These are phyloP conservation scores for Aphelinus atriplicis DNA, from an alignment of 1,140 invertebrate genomes.

Conservation along the genomic window DNA sequence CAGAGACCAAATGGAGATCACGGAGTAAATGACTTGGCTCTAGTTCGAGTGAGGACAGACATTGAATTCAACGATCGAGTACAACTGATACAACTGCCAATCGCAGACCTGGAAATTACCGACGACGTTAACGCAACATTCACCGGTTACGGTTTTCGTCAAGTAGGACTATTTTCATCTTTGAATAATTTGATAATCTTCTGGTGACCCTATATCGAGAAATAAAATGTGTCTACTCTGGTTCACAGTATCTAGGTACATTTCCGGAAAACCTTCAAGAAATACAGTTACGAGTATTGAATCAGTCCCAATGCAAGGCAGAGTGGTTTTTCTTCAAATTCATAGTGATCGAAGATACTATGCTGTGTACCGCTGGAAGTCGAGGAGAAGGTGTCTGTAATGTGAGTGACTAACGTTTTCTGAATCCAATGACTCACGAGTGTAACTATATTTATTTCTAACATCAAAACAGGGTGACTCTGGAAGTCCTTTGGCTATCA, in stretches of 20 bases:
- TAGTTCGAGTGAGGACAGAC: background rate
- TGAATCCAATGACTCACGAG: slow-evolving; percentile 21
- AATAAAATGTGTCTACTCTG: background rate
- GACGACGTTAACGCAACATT: background rate
- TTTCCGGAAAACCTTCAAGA: background rate
- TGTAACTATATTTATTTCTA: slow-evolving; percentile 6
- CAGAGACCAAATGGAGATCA: background rate
- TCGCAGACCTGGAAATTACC: background rate
- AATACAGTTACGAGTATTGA: background rate
- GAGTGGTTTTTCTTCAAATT: background rate
- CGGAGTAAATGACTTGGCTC: background rate
- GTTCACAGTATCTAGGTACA: background rate
- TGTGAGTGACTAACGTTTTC: background rate
- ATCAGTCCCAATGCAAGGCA: background rate
- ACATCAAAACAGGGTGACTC: slow-evolving; percentile 63
- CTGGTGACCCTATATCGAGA: background rate
- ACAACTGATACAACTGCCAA: slow-evolving; percentile 8
- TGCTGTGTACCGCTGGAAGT: slow-evolving; percentile 2
- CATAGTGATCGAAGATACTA: background rate
- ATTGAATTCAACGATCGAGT: slow-evolving; percentile 4
- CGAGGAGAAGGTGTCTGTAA: background rate
- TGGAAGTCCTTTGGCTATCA: slow-evolving; percentile 58
- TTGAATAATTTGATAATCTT: background rate
- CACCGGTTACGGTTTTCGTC: background rate
- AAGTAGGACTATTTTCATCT: background rate